A percentile compares a stretch with the other conserved stretches of the same genome.
These are phyloP conservation scores for Drosophila crucigera DNA, from an alignment of 2,888 invertebrate species.

Conservation along the genomic window DNA sequence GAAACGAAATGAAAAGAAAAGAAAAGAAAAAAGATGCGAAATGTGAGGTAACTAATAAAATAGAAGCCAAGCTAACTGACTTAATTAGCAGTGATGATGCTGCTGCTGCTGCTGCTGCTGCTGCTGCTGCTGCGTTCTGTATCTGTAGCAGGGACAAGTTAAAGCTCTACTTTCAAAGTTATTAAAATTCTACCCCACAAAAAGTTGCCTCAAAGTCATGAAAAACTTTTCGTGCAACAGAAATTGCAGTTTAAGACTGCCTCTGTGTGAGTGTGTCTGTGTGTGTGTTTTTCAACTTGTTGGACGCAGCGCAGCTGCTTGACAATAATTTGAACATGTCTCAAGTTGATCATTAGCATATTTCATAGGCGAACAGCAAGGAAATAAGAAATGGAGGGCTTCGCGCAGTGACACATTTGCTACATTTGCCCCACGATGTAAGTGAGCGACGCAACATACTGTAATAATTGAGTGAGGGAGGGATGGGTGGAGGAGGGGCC, in stretches of 20 bases:
- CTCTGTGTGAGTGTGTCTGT: background rate
- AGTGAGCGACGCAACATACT: slow-evolving; percentile 30
- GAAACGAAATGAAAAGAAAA: slow-evolving; percentile 10
- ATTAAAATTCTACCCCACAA: background rate
- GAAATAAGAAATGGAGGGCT: background rate
- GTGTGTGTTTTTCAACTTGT: slow-evolving; percentile 40
- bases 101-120: slow-evolving; percentile 5
- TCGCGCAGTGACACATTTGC: slow-evolving; percentile 49
- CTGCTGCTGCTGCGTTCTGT: background rate
- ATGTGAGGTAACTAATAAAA: slow-evolving; percentile 56
- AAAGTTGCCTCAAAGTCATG: slow-evolving; percentile 48
- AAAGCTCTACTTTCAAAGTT: slow-evolving; percentile 23
- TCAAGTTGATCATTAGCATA: slow-evolving; percentile 82
- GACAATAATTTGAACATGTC: slow-evolving; percentile 80
- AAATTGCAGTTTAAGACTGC: slow-evolving; percentile 48
- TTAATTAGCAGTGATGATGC: slow-evolving; percentile 60
- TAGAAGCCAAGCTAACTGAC: slow-evolving; percentile 42
- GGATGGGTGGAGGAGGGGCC: fast-evolving
- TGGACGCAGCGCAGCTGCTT: slow-evolving; percentile 59
- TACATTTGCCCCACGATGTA: slow-evolving; percentile 5
- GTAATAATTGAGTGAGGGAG: slow-evolving; percentile 28
- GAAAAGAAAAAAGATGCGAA: slow-evolving; percentile 8
- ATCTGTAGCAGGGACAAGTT: slow-evolving; percentile 9
- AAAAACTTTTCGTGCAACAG: slow-evolving; percentile 48
- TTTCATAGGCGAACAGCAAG: slow-evolving; percentile 63